A percentile compares a stretch with the other conserved stretches of the same genome.
These are phyloP conservation scores for Cephonodes hylas DNA, from an alignment of 2,888 invertebrate species.

Conservation along the genomic window DNA sequence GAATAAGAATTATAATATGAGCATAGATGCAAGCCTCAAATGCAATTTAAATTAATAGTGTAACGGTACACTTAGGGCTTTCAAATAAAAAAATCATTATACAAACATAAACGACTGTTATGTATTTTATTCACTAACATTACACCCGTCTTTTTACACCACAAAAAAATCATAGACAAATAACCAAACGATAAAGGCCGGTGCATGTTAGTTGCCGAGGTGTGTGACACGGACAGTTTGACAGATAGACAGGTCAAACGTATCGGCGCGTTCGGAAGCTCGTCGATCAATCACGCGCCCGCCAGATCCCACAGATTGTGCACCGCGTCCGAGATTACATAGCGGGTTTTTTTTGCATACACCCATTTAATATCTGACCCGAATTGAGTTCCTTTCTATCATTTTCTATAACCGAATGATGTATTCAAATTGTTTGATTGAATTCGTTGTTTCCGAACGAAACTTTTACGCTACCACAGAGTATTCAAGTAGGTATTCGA, in stretches of 20 bases:
- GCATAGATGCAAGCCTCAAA: too few species aligned
- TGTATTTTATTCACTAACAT: background rate
- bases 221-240: constrained; percentile 42
- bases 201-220: constrained; percentile 3
- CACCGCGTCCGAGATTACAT: constrained; percentile 1
- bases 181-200: constrained; percentile 2
- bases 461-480: too few species aligned
- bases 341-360: constrained; percentile 16
- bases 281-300: constrained; percentile 64
- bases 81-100: too few species aligned
- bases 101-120: too few species aligned
- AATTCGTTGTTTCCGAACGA: too few species aligned
- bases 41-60: too few species aligned
- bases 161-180: background rate
- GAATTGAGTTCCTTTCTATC: background rate
- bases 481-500: too few species aligned
- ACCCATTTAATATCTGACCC: background rate
- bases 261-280: constrained; percentile 61
- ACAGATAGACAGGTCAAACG: constrained; percentile 55
- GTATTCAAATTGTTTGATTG: background rate
- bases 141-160: background rate
- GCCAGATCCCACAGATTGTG: constrained; percentile 57
- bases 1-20: too few species aligned
- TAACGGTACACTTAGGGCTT: too few species aligned
- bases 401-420: too few species aligned